Evolutionary conservation across 2,888 invertebrate species (phyloP), one percentile per base, ranked within the genome.

Genomic region (Agonopterix arenella): DNA sequence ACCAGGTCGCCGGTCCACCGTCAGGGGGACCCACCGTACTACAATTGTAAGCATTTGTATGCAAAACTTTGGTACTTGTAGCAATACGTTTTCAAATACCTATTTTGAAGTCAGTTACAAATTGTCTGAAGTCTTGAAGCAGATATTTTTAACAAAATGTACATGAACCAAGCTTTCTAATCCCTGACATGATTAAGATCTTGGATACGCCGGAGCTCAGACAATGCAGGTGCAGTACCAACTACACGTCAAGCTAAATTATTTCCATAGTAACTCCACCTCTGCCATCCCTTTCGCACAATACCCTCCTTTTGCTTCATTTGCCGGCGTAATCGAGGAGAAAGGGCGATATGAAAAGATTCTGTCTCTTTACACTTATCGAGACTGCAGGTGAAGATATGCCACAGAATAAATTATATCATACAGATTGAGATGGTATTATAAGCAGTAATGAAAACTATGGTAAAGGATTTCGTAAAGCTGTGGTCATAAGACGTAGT

Each of bases 291-390:
- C 28, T 43, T 49, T 59, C 72, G 66, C 70, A 70, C 71, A 70
- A 74, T 70, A 70, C 73, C 68, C 68, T 28, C 62, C 61, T 58
- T 68, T 62, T 77, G 68, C 67, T 67, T 79, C 80, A 81, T 81
- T 81, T 79, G 73, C 61, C 59, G 57, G 69, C 63, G 68, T 75
- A 80, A 81, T 80, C 74, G 80, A 64, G 68, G 59, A 73, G 79
- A 81, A 80, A 73, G 64, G 62, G 61, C 70, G 80, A 81, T 81
- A 80, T 75, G 71, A 68, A 72, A 66, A 69, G 74, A 76, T 71
- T 70, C 68, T 64, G 58, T 66, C 57, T 64, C 58, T 53, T 49
- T 61, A 55, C 62, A 66, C 47, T 62, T 50, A 54, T 54, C 8
- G 41, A 10, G 8, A 47, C 50, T 16, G 8, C 13, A 43, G 8